Percentiles rank a stretch among this genome's conserved stretches.
phyloP scores from a whole-genome alignment of 1,140 invertebrate species.

The Ephestia elutella region DNA sequence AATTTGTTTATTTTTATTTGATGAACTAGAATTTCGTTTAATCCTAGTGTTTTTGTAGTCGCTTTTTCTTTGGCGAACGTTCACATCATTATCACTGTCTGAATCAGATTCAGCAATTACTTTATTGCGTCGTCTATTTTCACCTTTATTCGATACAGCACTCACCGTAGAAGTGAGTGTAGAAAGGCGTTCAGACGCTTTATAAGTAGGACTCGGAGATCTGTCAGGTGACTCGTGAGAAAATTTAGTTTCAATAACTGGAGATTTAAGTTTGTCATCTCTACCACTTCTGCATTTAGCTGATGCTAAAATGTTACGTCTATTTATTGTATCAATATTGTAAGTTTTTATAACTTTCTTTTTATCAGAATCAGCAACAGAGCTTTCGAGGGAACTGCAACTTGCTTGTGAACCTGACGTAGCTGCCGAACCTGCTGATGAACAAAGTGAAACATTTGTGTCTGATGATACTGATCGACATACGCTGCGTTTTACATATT shows the following conservation, averaged over 20 bases:
- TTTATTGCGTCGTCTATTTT: constrained; percentile 69
- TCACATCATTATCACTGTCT: constrained; percentile 64
- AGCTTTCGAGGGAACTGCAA: constrained; percentile 78
- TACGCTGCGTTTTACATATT: constrained; percentile 68
- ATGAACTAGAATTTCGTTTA: constrained; percentile 62
- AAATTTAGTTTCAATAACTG: constrained; percentile 80
- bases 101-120: constrained; percentile 68
- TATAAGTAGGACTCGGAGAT: constrained; percentile 56
- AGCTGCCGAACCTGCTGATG: constrained; percentile 77
- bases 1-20: constrained; percentile 53
- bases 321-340: constrained; percentile 86
- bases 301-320: constrained; percentile 90
- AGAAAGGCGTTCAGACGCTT: constrained; percentile 69
- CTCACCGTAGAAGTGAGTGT: constrained; percentile 66
- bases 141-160: constrained; percentile 68
- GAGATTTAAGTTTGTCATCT: constrained; percentile 79
- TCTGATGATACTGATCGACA: constrained; percentile 78
- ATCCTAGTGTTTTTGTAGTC: constrained; percentile 65
- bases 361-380: constrained; percentile 74
- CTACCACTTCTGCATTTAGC: constrained; percentile 87
- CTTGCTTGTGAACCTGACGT: constrained; percentile 82
- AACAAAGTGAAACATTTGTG: constrained; percentile 76
- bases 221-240: constrained; percentile 69
- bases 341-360: constrained; percentile 83
- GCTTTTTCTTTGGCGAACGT: constrained; percentile 56